These are phyloP conservation scores for Tenodera sinensis DNA, from an alignment of 2,888 invertebrate species.

Conservation along the genomic window DNA sequence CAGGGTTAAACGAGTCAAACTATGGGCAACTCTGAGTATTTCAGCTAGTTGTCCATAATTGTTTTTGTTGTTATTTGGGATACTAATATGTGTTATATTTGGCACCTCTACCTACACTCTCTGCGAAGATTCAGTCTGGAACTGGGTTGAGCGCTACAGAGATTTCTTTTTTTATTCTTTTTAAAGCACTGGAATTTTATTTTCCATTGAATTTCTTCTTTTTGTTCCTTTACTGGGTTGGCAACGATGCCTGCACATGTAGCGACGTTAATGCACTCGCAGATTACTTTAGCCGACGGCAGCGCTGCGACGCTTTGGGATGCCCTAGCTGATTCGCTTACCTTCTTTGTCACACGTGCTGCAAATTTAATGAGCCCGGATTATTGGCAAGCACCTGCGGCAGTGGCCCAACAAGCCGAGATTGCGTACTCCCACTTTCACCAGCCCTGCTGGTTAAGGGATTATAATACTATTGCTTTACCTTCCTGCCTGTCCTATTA, in stretches of 20 bases:
- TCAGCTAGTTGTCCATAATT: too few species aligned
- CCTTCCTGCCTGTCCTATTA: neutral
- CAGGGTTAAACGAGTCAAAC: too few species aligned
- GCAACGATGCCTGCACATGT: neutral
- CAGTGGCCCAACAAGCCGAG: neutral
- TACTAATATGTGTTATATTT: too few species aligned
- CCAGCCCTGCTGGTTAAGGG: neutral
- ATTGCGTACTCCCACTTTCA: neutral
- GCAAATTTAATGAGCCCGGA: neutral
- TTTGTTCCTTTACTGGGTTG: neutral
- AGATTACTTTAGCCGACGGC: neutral
- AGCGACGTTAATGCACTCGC: neutral
- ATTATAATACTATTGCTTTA: neutral
- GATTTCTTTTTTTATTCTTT: too few species aligned
- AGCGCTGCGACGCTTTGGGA: neutral
- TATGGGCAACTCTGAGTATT: too few species aligned
- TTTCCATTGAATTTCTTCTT: neutral
- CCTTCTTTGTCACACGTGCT: neutral
- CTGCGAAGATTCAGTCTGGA: too few species aligned
- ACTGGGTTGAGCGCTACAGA: too few species aligned
- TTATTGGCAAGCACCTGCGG: neutral
- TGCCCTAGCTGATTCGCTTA: neutral
- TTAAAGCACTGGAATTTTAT: neutral
- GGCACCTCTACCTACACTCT: too few species aligned
- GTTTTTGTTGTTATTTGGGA: too few species aligned